Base-by-base conservation (phyloP, 1,140 invertebrate species). In the Drosophila burlai region DNA sequence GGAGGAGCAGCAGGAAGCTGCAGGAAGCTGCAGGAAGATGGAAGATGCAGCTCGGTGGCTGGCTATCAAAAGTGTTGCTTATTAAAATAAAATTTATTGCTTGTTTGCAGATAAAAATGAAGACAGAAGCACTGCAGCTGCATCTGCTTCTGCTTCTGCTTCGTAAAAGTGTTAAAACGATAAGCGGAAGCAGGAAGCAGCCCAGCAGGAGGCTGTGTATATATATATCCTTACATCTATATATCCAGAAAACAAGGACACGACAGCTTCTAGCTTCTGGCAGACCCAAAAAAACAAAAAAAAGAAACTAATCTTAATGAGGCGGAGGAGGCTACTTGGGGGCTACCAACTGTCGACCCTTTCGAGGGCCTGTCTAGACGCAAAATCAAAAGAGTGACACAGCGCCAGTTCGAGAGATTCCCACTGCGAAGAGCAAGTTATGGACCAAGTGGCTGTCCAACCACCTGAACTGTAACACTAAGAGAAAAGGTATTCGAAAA, bases 11-110 rank as follows among this genome's bases (percentile, higher is more conserved):
- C 55, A 34, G 50, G 38, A 18, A 46, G 38, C 13, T n/a, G 46
- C 47, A 34, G 18, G 13, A 52, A n/a, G 13, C 18, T 29, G 29
- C 7, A n/a, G 60, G 42, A 47, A 69, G 49, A 36, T 55, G 58
- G 29, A 40, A 36, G 49, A 50, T 34, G 11, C 52, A 49, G 42
- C 55, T 49, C 62, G 38, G 42, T 11, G 21, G 40, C 57, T 80
- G 61, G 81, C 77, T 89, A 89, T 89, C 84, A 87, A 84, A 87
- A 87, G 80, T 87, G 84, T 89, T 89, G 84, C 77, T 83, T 89
- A 87, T 87, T 89, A 89, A 87, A 87, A 87, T 87, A 75, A 89
- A 87, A 87, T 87, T 89, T 87, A 89, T 89, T 89, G 81, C 84
- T 87, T 87, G 84, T 87, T 89, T 81, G 68, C 81, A 78, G 84